phyloP scores from a whole-genome alignment of 2,797 vertebrate genomes.

The Apogon talboti region DNA sequence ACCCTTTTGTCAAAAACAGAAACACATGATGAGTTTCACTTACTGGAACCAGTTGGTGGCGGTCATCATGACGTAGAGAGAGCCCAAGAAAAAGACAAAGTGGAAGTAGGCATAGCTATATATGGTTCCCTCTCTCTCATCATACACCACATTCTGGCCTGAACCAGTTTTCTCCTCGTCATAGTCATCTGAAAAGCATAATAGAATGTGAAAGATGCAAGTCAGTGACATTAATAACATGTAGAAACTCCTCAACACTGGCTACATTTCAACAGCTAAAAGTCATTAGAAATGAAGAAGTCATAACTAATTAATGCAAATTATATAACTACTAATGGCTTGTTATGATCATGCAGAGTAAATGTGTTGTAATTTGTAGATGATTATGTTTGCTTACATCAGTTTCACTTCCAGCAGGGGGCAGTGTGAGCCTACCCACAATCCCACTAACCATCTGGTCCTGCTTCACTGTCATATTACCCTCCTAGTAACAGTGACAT shows the following conservation, averaged over 20 bases:
- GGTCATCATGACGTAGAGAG: slow-evolving; percentile 98
- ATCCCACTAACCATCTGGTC: slow-evolving; percentile 1
- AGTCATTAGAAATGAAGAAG: background rate
- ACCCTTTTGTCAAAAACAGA: too few species aligned
- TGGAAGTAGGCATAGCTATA: slow-evolving; percentile 96
- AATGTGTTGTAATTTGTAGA: too few species aligned
- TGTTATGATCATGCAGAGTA: too few species aligned
- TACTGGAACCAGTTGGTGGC: slow-evolving; percentile 99
- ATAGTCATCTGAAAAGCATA: slow-evolving; percentile 76
- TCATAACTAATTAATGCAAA: background rate
- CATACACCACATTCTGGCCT: slow-evolving; percentile 90
- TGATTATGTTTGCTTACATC: slow-evolving; percentile 1
- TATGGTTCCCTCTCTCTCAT: slow-evolving; percentile 89
- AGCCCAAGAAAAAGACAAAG: slow-evolving; percentile 95
- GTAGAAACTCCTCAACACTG: background rate
- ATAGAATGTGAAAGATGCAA: slow-evolving; percentile 27
- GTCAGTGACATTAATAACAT: background rate
- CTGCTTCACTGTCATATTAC: slow-evolving; percentile 59
- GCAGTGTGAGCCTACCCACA: slow-evolving; percentile 51
- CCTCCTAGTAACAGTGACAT: slow-evolving; percentile 85
- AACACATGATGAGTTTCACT: slow-evolving; percentile 68
- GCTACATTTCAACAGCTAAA: background rate
- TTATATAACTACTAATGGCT: background rate
- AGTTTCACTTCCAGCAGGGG: slow-evolving; percentile 67
- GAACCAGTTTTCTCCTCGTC: slow-evolving; percentile 82